Evolutionary conservation across 2,113 vertebrate genomes (phyloP), one percentile per base, ranked within the genome.

Genomic region (Myocastor coypus): DNA sequence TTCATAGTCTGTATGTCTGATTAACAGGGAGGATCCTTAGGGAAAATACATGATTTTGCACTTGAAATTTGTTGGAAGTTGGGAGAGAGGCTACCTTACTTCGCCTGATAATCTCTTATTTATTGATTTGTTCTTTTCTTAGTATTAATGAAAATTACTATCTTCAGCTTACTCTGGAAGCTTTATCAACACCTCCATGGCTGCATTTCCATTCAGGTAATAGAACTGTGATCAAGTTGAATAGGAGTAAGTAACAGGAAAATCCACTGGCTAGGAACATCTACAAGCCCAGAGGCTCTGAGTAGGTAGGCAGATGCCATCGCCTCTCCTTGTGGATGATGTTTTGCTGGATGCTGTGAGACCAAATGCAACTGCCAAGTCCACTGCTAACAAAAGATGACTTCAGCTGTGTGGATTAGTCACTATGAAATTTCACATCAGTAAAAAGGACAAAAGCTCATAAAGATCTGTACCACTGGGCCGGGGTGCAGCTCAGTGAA

Each of bases 101-200:
- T 97, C 96, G 66, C 73, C 96, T 96, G 95, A 95, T 96, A 95
- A 93, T 96, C 97, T 97, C 95, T 92, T 97, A 89, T 97, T 97
- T 97, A 96, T 96, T 81, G 40, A 61, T 83, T 97, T 97, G 96
- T 98, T 97, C 96, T 96, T 84, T 94, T 97, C 94, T 92, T 80
- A 84, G 84, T 85, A 88, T 93, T 97, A 97, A 96, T 82, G 87
- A 91, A 90, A 37, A 86, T 77, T 90, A 24, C 92, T 93, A 82
- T 83, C 83, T 94, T 96, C 90, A 63, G 64, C 96, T 95, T 92
- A 32, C 75, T 85, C 40, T 94, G 94, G 96, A 92, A 81, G 82
- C 78, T 97, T 96, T 85, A 96, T 95, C 93, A 96, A 89, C 89
- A 94, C 83, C 63, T 92, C 86, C 24, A 64, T 73, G 42, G 61